Conservation (phyloP, 2,797 vertebrate species). For the Eospalax fontanierii region DNA sequence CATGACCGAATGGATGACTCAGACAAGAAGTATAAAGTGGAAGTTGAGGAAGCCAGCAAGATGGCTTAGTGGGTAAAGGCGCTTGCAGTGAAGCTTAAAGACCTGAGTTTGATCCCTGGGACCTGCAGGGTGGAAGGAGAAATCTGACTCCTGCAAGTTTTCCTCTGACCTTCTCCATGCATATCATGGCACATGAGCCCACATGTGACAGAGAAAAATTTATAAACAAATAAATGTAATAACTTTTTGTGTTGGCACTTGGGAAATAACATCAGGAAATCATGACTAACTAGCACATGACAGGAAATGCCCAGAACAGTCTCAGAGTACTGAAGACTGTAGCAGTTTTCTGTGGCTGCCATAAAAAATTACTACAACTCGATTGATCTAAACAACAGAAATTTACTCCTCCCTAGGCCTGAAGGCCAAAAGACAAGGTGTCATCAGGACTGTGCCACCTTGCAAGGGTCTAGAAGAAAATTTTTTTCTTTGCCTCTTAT, state of each 20-base stretch:
- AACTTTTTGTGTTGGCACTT: background rate
- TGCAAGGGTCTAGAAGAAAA: no score
- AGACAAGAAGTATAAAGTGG: background rate
- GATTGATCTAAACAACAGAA: background rate
- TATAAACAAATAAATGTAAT: background rate
- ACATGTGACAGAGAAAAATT: background rate
- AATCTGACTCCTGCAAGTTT: background rate
- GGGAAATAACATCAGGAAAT: background rate
- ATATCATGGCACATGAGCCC: no score
- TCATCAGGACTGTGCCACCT: background rate
- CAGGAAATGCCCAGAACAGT: background rate
- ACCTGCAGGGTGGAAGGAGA: background rate
- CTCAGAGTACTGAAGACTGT: accelerated
- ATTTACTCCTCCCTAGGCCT: background rate
- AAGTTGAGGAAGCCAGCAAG: background rate
- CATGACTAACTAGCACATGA: background rate
- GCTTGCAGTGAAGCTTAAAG: background rate
- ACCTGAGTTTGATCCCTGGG: background rate
- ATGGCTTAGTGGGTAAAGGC: background rate
- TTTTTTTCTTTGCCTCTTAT: background rate
- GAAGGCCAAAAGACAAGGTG: background rate
- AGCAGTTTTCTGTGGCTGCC: background rate
- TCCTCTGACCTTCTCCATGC: background rate
- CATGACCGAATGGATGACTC: background rate
- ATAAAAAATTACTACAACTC: background rate